Evolutionary conservation across 2,888 invertebrate species (phyloP), one percentile per base, ranked within the genome.

Genomic region (Nomada lathburiana): DNA sequence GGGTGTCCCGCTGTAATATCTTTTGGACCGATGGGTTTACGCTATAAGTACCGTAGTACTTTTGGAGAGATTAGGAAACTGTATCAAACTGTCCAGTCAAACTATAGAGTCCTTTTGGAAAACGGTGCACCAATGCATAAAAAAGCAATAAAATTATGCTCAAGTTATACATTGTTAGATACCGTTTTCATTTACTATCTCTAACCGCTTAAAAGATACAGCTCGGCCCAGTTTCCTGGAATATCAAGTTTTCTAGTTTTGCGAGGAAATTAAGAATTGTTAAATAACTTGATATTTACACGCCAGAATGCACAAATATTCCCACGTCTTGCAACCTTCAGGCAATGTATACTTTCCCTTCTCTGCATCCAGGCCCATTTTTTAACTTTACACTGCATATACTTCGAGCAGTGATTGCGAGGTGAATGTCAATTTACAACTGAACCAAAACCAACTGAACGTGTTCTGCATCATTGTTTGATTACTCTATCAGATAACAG

Each of bases 271-370:
- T 18, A 23, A 29, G 11, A 16, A 55, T 18, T 5, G 36, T 16
- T 70, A 36, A 29, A 23, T 5, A 18, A 70, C 44, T n/a, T 13
- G 13, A 23, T 23, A 82, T 88, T 91, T 88, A 91, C 91, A 89
- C 64, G 82, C 80, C 23, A 87, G 79, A 42, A 85, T 81, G 1
- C 86, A 75, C 72, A 89, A 59, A 64, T 91, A 91, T 62, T 92
- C 90, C 89, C 90, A 91, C 7, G 81, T 87, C 76, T 57, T 86
- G n/a, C 86, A 90, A 20, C 91, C 91, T 42, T 88, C 83, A 2
- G 90, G 89, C 3, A 82, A 79, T 36, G 68, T 55, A 78, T 91
- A 91, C 63, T 78, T 88, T 76, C 87, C 89, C 50, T 84, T 89
- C 20, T 87, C 83, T 60, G 80, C 29, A 53, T 84, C 75, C 7